Conservation (phyloP, 2,888 invertebrate species). For the Buathra laborator region DNA sequence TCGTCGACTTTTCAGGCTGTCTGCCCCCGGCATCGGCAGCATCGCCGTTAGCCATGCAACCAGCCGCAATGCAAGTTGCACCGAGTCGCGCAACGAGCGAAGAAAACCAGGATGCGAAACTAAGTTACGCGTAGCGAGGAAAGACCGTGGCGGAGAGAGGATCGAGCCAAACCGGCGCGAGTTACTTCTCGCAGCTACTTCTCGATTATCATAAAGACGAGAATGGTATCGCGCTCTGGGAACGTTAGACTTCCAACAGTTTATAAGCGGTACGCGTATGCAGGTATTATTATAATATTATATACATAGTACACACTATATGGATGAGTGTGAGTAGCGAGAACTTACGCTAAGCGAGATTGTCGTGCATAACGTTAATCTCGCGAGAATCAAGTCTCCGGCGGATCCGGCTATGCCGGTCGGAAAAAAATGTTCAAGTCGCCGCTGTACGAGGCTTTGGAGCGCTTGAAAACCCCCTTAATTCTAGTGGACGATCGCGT, state of each 20-base stretch:
- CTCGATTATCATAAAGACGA: conserved; percentile 68
- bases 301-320: background rate
- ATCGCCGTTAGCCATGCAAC: conserved; percentile 46
- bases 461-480: conserved; percentile 47
- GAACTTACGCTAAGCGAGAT: background rate
- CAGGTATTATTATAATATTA: conserved; percentile 16
- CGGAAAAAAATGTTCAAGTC: conserved; percentile 24
- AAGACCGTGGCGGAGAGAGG: conserved; percentile 28
- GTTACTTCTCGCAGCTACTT: conserved; percentile 51
- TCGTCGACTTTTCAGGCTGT: conserved; percentile 54
- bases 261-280: conserved; percentile 17
- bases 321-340: background rate
- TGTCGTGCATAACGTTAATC: conserved; percentile 62
- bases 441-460: conserved; percentile 34
- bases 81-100: background rate
- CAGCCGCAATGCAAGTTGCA: background rate
- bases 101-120: conserved; percentile 65
- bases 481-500: conserved; percentile 62
- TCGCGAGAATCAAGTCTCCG: conserved; percentile 57
- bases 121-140: conserved; percentile 52
- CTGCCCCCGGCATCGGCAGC: conserved; percentile 41
- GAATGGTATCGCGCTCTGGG: conserved; percentile 62
- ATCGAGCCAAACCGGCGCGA: conserved; percentile 32
- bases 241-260: conserved; percentile 48
- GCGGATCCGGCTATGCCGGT: conserved; percentile 49